Base-by-base conservation (phyloP, 53 echinoderm and acorn worm genomes). In the Echinarachnius parma region DNA sequence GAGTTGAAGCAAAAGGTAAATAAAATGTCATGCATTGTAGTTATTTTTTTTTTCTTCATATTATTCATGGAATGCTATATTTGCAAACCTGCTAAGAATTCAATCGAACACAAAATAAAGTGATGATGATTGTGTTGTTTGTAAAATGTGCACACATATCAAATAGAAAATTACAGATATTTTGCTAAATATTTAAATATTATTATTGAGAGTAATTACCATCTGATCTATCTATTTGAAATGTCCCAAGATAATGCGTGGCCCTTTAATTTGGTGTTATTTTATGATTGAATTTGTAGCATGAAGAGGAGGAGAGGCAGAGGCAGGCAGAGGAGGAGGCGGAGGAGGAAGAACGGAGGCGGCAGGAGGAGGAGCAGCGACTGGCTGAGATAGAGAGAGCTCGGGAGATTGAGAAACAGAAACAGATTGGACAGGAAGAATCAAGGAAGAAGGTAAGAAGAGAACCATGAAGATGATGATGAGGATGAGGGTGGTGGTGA, bases 221-320 rank as follows among this genome's bases (percentile, higher is more conserved):
- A n/a, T n/a, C n/a, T n/a, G n/a, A n/a, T n/a, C n/a, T n/a, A n/a
- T n/a, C n/a, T n/a, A n/a, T n/a, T n/a, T n/a, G n/a, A n/a, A n/a
- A n/a, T n/a, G n/a, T n/a, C n/a, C n/a, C n/a, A n/a, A n/a, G n/a
- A n/a, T n/a, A n/a, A n/a, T n/a, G n/a, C n/a, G n/a, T n/a, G n/a
- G n/a, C n/a, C n/a, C n/a, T n/a, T n/a, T n/a, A n/a, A n/a, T n/a
- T n/a, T n/a, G n/a, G n/a, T n/a, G n/a, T 42, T 14, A 42, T 27
- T 2, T 46, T 2, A 35, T 49, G 21, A 13, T n/a, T n/a, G n/a
- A n/a, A n/a, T n/a, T n/a, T n/a, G n/a, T 60, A 93, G 93, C 81
- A 90, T 65, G 96, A 96, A 54, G 96, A 91, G 62, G 91, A 96
- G 65, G 96, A 91, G 2, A 75, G 88, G 10, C 67, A 87, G 53